These are phyloP conservation scores for Tribolium castaneum DNA, from an alignment of 1,140 invertebrate genomes.

Conservation along the genomic window DNA sequence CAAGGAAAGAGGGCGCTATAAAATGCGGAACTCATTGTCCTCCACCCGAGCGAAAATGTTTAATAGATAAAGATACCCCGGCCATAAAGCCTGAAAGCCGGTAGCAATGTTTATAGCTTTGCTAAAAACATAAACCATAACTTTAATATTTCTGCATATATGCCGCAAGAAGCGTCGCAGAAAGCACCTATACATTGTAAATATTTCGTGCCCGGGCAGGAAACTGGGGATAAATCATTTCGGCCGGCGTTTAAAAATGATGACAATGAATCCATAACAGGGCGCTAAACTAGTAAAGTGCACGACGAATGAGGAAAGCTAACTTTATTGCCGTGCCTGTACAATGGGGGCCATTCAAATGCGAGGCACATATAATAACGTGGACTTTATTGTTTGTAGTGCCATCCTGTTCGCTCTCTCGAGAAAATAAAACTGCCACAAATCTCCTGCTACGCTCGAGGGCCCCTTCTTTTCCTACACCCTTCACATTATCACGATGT, in stretches of 20 bases:
- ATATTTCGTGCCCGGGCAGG: neutral
- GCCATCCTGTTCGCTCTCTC: slow-evolving; percentile 50
- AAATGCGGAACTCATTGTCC: slow-evolving; percentile 47
- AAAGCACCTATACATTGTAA: slow-evolving; percentile 2
- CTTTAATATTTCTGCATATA: slow-evolving; percentile 37
- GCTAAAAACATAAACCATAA: slow-evolving; percentile 39
- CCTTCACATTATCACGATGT: slow-evolving; percentile 43
- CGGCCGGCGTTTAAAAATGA: neutral
- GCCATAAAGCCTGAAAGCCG: slow-evolving; percentile 39
- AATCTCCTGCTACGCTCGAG: slow-evolving; percentile 47
- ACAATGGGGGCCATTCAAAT: slow-evolving; percentile 49
- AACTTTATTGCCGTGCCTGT: slow-evolving; percentile 40
- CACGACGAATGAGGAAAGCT: slow-evolving; percentile 41
- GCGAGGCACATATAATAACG: slow-evolving; percentile 49
- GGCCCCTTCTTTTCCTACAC: slow-evolving; percentile 40
- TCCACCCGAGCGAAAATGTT: slow-evolving; percentile 44
- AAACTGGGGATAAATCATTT: neutral
- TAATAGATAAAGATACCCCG: slow-evolving; percentile 48
- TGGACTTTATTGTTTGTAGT: slow-evolving; percentile 54
- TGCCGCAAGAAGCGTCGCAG: neutral
- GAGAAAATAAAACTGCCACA: slow-evolving; percentile 56
- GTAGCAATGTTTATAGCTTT: slow-evolving; percentile 39
- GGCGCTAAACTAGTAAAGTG: slow-evolving; percentile 40
- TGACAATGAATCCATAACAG: slow-evolving; percentile 30
- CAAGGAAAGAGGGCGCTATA: slow-evolving; percentile 27